phyloP scores from a whole-genome alignment of 2,113 vertebrate species.

The Pseudorhombus dupliciocellatus region DNA sequence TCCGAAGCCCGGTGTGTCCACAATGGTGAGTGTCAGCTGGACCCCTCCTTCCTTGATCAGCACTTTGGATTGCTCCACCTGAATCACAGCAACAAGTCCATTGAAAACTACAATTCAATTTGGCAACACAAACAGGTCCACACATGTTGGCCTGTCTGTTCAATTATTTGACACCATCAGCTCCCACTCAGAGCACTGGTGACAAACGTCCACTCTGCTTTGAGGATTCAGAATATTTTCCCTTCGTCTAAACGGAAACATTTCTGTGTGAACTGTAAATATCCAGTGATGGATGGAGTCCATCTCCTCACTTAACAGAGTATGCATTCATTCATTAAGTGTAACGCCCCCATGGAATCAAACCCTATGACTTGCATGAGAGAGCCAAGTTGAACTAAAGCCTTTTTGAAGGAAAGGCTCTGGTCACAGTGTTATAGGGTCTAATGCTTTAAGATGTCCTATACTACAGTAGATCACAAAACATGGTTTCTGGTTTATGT shows the following conservation, averaged over 20 bases:
- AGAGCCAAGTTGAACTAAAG: no score
- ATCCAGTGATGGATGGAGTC: background rate
- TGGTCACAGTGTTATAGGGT: no score
- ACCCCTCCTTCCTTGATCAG: conserved; percentile 85
- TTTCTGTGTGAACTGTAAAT: background rate
- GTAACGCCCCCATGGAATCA: no score
- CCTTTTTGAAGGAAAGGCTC: no score
- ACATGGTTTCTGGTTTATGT: no score
- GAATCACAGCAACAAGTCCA: conserved; percentile 33
- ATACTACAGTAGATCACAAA: no score
- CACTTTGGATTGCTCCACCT: conserved; percentile 86
- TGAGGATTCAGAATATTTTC: background rate
- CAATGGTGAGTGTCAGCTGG: conserved; percentile 84
- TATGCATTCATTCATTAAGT: background rate
- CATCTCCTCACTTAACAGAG: background rate
- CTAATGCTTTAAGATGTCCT: no score
- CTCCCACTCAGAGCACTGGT: conserved; percentile 32
- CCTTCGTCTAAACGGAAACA: background rate
- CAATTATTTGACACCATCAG: conserved; percentile 15
- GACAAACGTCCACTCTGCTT: conserved; percentile 13
- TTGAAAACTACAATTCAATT: background rate
- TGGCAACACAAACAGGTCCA: conserved; percentile 8
- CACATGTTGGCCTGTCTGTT: conserved; percentile 3
- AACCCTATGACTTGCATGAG: no score
- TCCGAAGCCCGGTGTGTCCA: conserved; percentile 84